Percentiles rank a stretch among this genome's conserved stretches.
phyloP scores from a whole-genome alignment of 30 jellyfish, hydroid and myxozoan species.

The Aurelia aurita complex sp. Pacific region DNA sequence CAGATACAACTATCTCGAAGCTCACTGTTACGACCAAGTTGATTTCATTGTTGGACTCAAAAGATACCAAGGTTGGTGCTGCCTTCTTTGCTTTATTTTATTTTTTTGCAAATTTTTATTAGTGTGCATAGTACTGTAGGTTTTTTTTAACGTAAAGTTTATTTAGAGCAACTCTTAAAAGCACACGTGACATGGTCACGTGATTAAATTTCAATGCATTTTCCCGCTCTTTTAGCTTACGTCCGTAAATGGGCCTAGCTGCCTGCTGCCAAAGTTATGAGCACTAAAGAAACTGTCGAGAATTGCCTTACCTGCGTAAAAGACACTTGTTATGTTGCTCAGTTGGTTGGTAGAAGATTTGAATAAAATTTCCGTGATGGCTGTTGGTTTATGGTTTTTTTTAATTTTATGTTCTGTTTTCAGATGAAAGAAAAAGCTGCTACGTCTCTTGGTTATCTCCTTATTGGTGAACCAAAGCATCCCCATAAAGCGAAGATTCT shows the following conservation, averaged over 20 bases:
- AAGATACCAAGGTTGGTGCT: conserved; percentile 68
- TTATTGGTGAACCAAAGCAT: conserved; percentile 81
- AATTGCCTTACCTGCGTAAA: not conserved
- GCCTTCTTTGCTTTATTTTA: not conserved
- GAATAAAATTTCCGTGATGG: not conserved
- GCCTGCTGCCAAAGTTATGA: too few relatives aligned
- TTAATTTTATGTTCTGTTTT: not conserved
- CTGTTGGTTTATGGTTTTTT: not conserved
- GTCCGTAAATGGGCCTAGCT: too few relatives aligned
- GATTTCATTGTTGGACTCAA: conserved; percentile 53
- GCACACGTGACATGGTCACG: too few relatives aligned
- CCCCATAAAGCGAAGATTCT: conserved; percentile 45
- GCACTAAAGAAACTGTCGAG: not conserved
- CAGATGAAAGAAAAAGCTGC: conserved; percentile 93
- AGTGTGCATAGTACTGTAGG: too few relatives aligned
- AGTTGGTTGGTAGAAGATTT: too few relatives aligned
- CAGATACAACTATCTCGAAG: conserved; percentile 36
- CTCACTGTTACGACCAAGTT: conserved; percentile 35
- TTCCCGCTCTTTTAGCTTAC: too few relatives aligned
- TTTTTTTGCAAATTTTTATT: not conserved
- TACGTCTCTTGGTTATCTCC: conserved; percentile 68
- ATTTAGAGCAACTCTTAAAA: too few relatives aligned
- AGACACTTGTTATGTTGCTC: not conserved
- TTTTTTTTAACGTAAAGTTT: too few relatives aligned
- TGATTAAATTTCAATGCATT: too few relatives aligned